Evolutionary conservation across 2,113 vertebrate genomes (phyloP), one percentile per base, ranked within the genome.

Genomic region (Arvicanthis niloticus): DNA sequence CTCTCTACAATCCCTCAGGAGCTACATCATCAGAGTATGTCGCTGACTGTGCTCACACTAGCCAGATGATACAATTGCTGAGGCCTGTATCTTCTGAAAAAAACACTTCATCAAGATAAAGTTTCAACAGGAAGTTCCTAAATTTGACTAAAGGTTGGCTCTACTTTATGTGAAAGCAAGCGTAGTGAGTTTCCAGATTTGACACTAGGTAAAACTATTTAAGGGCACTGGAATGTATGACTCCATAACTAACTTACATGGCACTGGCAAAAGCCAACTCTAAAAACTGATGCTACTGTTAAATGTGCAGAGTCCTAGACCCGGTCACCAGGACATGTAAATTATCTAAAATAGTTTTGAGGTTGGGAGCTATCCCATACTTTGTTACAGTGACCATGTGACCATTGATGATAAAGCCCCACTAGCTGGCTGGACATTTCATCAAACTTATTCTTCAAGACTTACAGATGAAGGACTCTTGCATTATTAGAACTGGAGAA

Each of bases 401-500:
- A 76, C 51, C 31, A 5, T 60, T 26, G 48, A 93, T 90, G 76
- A 92, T 26, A 73, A 95, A 45, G 51, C 22, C 42, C 73, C 86
- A 76, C 34, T 70, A 56, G 56, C 45, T 92, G 62, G 42, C 8
- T 53, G 37, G 72, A 76, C 45, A 86, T 29, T 72, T 94, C 70
- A 90, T 94, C 91, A 72, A 96, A 91, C 53, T 85, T 48, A 76
- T 56, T 91, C 89, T 78, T 97, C 37, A 58, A 84, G 89, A 95
- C 60, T 80, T 21, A 91, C 0, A 91, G 73, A 88, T 70, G 78
- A 96, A 95, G 34, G 68, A 22, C 40, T 68, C 60, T 86, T 89
- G 89, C 85, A 89, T 72, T 89, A 91, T 95, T 91, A 96, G 81
- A 97, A 96, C 42, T 94, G 86, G 96, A 65, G 40, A 72, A 65